Evolutionary conservation across 2,797 vertebrate genomes (phyloP).

Genomic region (Epinephelus malabaricus): DNA sequence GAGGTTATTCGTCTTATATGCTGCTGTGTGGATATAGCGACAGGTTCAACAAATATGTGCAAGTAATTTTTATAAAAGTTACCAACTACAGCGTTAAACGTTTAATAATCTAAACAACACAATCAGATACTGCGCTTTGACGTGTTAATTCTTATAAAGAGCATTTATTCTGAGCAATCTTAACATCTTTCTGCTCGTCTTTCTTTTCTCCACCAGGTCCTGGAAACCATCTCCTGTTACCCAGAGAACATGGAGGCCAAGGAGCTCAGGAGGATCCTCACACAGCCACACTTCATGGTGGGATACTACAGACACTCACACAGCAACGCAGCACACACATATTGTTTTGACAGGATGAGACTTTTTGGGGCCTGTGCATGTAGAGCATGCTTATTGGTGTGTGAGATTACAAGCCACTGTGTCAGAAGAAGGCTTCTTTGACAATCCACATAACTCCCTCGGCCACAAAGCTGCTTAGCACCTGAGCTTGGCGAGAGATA

Average conservation of each 20-base stretch:
- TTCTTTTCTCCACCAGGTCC: conserved; percentile 83
- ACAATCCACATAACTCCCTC: conserved; percentile 53
- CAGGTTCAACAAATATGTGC: too few relatives aligned
- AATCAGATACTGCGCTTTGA: background rate
- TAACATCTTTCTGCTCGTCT: background rate
- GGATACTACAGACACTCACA: conserved; percentile 38
- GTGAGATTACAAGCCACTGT: conserved; percentile 36
- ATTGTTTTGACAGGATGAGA: background rate
- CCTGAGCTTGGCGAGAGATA: conserved; percentile 61
- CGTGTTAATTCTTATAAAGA: background rate
- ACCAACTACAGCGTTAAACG: too few relatives aligned
- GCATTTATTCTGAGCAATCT: background rate
- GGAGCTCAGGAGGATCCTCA: conserved; percentile 96
- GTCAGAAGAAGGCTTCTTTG: conserved; percentile 44
- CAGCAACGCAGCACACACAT: background rate
- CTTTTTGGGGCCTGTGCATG: background rate
- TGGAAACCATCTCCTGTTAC: conserved; percentile 98
- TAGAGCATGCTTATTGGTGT: background rate
- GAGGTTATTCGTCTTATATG: too few relatives aligned
- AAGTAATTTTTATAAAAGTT: too few relatives aligned
- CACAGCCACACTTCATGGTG: conserved; percentile 99
- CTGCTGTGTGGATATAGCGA: too few relatives aligned
- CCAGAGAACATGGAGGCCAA: conserved; percentile 96
- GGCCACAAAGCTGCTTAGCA: conserved; percentile 77
- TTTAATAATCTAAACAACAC: too few relatives aligned